A percentile compares a stretch with the other conserved stretches of the same genome.
These are phyloP conservation scores for Rhopalosiphum nymphaeae DNA, from an alignment of 2,888 invertebrate species.

Conservation along the genomic window DNA sequence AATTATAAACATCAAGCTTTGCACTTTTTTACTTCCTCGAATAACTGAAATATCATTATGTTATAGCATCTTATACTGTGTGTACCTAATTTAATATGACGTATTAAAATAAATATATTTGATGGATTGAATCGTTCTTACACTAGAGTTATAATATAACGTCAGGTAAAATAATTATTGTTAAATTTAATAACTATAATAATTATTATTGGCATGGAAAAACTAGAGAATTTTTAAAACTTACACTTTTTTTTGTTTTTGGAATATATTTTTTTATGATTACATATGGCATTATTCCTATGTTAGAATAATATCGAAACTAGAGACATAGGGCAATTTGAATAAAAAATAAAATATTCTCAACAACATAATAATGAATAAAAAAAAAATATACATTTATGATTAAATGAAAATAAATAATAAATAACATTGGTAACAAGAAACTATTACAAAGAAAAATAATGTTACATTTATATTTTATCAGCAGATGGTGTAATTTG, in stretches of 20 bases:
- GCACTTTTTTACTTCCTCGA: neutral
- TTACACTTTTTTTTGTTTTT: too few species aligned
- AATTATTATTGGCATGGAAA: neutral
- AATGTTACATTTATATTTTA: neutral
- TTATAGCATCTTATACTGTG: neutral
- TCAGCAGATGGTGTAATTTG: neutral
- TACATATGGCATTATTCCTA: neutral
- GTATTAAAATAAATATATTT: neutral
- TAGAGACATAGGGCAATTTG: neutral
- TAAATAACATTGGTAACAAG: neutral
- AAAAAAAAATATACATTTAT: neutral
- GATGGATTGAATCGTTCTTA: neutral
- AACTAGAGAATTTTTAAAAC: neutral
- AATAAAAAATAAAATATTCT: neutral
- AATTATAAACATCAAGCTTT: neutral
- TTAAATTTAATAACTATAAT: neutral
- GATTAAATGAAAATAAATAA: slow-evolving; percentile 13
- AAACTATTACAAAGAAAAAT: neutral
- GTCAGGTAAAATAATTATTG: neutral
- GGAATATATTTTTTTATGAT: neutral
- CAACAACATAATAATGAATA: neutral
- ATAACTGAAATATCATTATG: neutral
- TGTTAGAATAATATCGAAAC: neutral
- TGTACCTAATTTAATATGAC: neutral
- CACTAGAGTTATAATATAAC: neutral